These are phyloP conservation scores for Uropsilus gracilis DNA, from an alignment of 2,113 vertebrate species.

Conservation along the genomic window DNA sequence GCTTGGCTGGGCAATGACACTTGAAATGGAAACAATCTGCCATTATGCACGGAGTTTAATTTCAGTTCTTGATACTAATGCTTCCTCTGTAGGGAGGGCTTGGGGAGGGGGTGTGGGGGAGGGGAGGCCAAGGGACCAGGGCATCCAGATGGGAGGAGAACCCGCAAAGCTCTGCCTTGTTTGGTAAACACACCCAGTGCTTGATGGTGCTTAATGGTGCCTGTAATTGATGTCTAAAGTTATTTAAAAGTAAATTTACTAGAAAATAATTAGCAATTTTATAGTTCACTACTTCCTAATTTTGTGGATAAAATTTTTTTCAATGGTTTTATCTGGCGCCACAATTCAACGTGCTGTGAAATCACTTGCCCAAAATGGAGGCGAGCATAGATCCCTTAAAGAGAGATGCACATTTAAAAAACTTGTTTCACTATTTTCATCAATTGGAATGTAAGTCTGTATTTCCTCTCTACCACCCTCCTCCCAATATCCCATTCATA, in stretches of 20 bases:
- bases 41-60: not conserved
- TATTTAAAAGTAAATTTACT: constrained; percentile 91
- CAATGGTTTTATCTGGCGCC: constrained; percentile 79
- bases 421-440: constrained; percentile 45
- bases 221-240: constrained; percentile 90
- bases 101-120: not conserved
- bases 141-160: constrained; percentile 62
- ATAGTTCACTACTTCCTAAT: constrained; percentile 89
- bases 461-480: not conserved
- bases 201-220: constrained; percentile 88
- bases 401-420: constrained; percentile 42
- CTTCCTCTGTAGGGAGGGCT: not conserved
- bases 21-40: not conserved
- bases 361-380: constrained; percentile 61
- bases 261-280: constrained; percentile 92
- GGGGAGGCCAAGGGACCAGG: constrained; percentile 8
- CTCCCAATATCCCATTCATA: not conserved
- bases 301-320: constrained; percentile 84
- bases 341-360: constrained; percentile 70
- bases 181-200: constrained; percentile 85
- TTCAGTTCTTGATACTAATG: constrained; percentile 41
- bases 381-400: constrained; percentile 43
- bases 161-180: constrained; percentile 75
- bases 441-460: constrained; percentile 23
- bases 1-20: not conserved